Base-by-base conservation (phyloP, 1,140 invertebrate species). In the Calliopsis andreniformis region DNA sequence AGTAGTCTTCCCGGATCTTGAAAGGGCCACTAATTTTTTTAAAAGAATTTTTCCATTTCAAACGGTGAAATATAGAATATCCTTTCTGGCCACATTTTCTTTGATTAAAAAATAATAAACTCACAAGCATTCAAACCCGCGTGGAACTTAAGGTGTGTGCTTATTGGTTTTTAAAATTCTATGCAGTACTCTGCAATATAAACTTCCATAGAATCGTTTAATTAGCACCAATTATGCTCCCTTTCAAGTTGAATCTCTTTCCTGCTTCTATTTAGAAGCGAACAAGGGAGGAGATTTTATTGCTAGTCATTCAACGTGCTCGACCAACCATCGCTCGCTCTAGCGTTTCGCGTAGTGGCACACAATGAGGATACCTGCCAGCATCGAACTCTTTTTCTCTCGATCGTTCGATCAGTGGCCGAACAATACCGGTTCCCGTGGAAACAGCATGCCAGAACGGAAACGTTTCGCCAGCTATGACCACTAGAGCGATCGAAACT, bases 361-460 rank as follows among this genome's bases (percentile, higher is more conserved):
- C 8, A 75, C 63, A 75, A 67, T 67, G 28, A 18, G n/a, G 30
- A 32, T 66, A 67, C 47, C 51, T 67, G 2, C 14, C 16, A 7
- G 20, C 42, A 39, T 58, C 51, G 43, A 49, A 39, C 28, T 25
- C 6, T 35, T 76, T 59, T 59, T 76, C 23, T 76, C 23, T 39
- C 18, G 53, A 49, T 28, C 39, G 63, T 73, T 73, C 32, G 71
- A 66, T 64, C 30, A 23, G 23, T 14, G 8, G 30, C 7, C 30
- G 28, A 58, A 58, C 64, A 76, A 76, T 76, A 6, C 18, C 23
- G n/a, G 43, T 42, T 49, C 68, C 53, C 72, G 64, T 16, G 73
- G 39, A 58, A 76, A 69, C 53, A 3, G 43, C 35, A 18, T 6
- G 18, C 5, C 4, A 35, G 43, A 42, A 47, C 73, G 73, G 73